Conservation (phyloP, 2,113 vertebrate genomes). For the Brachirus orientalis region DNA sequence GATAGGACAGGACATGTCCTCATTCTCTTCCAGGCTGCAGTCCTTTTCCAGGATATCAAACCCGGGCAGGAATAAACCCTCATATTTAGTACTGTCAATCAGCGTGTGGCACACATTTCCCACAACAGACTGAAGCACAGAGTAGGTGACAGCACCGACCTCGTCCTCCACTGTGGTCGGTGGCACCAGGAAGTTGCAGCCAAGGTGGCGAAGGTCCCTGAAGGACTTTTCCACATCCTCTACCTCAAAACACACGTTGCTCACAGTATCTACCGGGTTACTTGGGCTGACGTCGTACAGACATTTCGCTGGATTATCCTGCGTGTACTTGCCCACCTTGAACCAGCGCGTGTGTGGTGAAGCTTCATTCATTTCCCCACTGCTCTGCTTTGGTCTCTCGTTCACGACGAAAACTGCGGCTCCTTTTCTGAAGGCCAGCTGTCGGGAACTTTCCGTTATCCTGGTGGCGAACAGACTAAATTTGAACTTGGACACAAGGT, state of each 20-base stretch:
- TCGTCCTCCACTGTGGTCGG: slow-evolving; percentile 83
- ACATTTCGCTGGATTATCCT: accelerated
- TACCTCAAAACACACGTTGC: slow-evolving; percentile 93
- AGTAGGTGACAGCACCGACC: slow-evolving; percentile 82
- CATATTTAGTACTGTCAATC: slow-evolving; percentile 83
- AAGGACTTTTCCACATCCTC: slow-evolving; percentile 80
- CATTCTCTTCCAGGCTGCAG: slow-evolving; percentile 3
- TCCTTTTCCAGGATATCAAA: slow-evolving; percentile 68
- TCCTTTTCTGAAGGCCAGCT: slow-evolving; percentile 86
- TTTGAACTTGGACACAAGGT: slow-evolving; percentile 84
- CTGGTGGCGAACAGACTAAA: slow-evolving; percentile 86
- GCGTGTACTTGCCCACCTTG: not conserved
- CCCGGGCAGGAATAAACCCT: slow-evolving; percentile 87
- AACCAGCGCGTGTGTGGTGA: not conserved
- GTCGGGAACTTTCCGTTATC: slow-evolving; percentile 73
- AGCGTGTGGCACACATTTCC: slow-evolving; percentile 92
- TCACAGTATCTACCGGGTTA: slow-evolving; percentile 84
- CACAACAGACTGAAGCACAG: slow-evolving; percentile 83
- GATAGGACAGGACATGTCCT: slow-evolving; percentile 65
- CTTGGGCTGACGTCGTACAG: slow-evolving; percentile 82
- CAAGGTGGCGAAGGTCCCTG: slow-evolving; percentile 72
- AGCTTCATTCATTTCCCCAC: slow-evolving; percentile 23
- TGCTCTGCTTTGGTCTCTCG: slow-evolving; percentile 59
- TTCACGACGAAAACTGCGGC: slow-evolving; percentile 87
- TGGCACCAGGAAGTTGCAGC: slow-evolving; percentile 85